These are phyloP conservation scores for Crocuta crocuta DNA, from an alignment of 2,113 vertebrate species.

Conservation along the genomic window DNA sequence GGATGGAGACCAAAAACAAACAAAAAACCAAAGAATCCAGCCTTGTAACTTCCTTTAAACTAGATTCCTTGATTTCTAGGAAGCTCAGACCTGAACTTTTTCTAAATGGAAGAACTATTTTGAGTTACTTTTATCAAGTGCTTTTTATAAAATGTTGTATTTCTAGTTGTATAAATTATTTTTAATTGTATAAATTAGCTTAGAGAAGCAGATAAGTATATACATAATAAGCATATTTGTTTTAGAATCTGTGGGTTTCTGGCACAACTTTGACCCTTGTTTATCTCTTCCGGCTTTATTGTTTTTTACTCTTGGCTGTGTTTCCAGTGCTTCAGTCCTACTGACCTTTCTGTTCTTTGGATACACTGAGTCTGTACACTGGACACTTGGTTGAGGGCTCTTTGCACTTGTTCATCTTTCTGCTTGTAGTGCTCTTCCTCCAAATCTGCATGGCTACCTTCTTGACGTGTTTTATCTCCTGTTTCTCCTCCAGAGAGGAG, in stretches of 20 bases:
- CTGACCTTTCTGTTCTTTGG: not conserved
- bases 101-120: constrained; percentile 18
- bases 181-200: not conserved
- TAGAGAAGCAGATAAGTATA: not conserved
- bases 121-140: not conserved
- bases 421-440: not conserved
- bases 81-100: not conserved
- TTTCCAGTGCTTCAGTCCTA: not conserved
- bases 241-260: constrained; percentile 6
- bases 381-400: not conserved
- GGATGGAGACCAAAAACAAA: not conserved
- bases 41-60: not conserved
- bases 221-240: not conserved
- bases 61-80: not conserved
- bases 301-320: not conserved
- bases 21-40: not conserved
- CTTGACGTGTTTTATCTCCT: not conserved
- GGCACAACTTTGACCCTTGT: not conserved
- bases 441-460: not conserved
- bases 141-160: not conserved
- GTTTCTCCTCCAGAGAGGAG: not conserved
- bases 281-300: not conserved
- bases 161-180: not conserved
- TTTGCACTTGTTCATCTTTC: not conserved
- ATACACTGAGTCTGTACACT: not conserved